These are phyloP conservation scores for Mionectes macconnelli DNA, from an alignment of 2,113 vertebrate species.

Conservation along the genomic window DNA sequence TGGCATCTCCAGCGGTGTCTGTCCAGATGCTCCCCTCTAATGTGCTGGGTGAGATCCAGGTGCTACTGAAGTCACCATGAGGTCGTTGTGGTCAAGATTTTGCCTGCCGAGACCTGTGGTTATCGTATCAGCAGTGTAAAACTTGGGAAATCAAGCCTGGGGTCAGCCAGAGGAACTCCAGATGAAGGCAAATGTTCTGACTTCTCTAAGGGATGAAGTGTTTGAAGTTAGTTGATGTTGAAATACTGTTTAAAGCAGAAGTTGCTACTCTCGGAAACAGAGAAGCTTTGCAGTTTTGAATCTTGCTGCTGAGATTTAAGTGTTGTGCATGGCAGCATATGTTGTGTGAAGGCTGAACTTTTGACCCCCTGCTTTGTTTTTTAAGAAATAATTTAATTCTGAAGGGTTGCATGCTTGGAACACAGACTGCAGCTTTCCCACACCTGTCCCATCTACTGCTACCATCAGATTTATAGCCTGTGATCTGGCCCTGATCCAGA, in stretches of 20 bases:
- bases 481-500: conserved; percentile 1
- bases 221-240: not conserved
- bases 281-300: not conserved
- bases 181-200: not conserved
- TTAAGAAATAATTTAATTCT: conserved; percentile 30
- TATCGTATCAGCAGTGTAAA: not conserved
- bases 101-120: conserved; percentile 33
- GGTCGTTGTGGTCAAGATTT: conserved; percentile 9
- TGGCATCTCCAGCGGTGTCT: not conserved
- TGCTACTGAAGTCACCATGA: conserved; percentile 18
- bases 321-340: not conserved
- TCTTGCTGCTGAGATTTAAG: not conserved
- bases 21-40: not conserved
- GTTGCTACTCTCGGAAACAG: not conserved
- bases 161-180: not conserved
- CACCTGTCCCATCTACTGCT: conserved; percentile 18
- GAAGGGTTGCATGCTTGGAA: not conserved
- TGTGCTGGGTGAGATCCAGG: conserved; percentile 11
- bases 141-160: not conserved
- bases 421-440: not conserved
- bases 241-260: conserved; percentile 21
- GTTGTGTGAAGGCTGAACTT: conserved; percentile 12
- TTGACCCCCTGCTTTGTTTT: conserved; percentile 39
- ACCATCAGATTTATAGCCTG: conserved; percentile 27
- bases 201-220: not conserved